A percentile compares a stretch with the other conserved stretches of the same genome.
phyloP scores from a whole-genome alignment of 2,797 vertebrate species.

The Malacoctenus gilli region DNA sequence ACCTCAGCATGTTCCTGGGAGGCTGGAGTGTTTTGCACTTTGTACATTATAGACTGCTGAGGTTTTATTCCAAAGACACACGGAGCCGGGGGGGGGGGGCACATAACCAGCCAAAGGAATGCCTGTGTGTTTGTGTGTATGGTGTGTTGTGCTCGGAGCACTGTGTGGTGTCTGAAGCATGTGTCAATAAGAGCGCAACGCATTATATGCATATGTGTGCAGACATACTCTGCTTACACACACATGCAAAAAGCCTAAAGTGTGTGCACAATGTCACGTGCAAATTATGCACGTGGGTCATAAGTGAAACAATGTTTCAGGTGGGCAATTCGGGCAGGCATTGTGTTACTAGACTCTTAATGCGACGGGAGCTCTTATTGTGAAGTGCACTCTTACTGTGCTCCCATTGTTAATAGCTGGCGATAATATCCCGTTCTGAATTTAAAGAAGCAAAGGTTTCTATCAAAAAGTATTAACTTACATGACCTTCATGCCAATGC shows the following conservation, averaged over 20 bases:
- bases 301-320: conserved; percentile 19
- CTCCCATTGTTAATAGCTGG: conserved; percentile 34
- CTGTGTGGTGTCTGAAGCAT: conserved; percentile 34
- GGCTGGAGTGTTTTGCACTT: conserved; percentile 48
- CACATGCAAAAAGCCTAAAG: background rate
- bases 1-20: conserved; percentile 73
- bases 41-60: conserved; percentile 25
- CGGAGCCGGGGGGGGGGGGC: no score
- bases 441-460: conserved; percentile 18
- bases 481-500: background rate
- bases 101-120: conserved; percentile 52
- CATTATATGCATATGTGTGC: background rate
- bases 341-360: conserved; percentile 24
- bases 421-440: conserved; percentile 30
- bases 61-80: conserved; percentile 3
- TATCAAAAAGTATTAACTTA: conserved; percentile 14
- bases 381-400: conserved; percentile 41
- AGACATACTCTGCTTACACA: no score
- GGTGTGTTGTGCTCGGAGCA: conserved; percentile 14
- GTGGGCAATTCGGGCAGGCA: conserved; percentile 19
- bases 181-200: conserved; percentile 11
- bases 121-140: conserved; percentile 44
- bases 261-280: background rate
- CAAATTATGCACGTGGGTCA: conserved; percentile 13
- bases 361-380: conserved; percentile 38